Evolutionary conservation across 1,140 invertebrate species (phyloP).

Genomic region (Monomorium pharaonis): DNA sequence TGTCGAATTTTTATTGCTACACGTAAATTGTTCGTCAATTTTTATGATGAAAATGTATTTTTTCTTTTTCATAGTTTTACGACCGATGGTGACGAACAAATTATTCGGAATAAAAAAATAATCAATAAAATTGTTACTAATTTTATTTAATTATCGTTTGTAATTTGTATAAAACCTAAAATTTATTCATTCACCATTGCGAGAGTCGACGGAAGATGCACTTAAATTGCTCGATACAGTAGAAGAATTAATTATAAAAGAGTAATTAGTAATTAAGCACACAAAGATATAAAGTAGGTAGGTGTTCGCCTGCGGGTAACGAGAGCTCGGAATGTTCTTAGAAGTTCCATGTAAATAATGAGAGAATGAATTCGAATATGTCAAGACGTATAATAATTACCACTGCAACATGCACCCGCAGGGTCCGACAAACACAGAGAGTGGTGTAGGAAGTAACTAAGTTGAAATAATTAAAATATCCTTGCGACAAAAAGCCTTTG

Average conservation of each 20-base stretch:
- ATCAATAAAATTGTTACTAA: neutral
- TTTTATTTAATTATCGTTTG: neutral
- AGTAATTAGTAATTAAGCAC: constrained; percentile 15
- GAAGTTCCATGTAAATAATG: constrained; percentile 58
- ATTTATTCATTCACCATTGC: neutral
- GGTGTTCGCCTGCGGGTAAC: constrained; percentile 34
- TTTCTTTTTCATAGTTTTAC: neutral
- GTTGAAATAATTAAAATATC: constrained; percentile 47
- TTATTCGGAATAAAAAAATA: neutral
- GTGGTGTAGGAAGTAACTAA: neutral
- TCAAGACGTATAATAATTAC: constrained; percentile 67
- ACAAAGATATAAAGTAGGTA: constrained; percentile 5
- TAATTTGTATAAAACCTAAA: neutral
- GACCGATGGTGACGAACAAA: neutral
- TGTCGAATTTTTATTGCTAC: neutral
- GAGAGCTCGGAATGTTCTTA: constrained; percentile 35
- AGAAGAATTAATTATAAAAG: constrained; percentile 36
- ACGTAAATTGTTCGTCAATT: neutral
- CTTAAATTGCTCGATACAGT: neutral
- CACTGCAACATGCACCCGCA: constrained; percentile 35
- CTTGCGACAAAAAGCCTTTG: neutral
- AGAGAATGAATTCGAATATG: constrained; percentile 50
- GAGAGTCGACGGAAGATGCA: neutral
- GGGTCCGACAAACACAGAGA: constrained; percentile 9
- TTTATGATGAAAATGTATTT: neutral